Evolutionary conservation across 1,140 invertebrate genomes (phyloP), one percentile per base, ranked within the genome.

Genomic region (Zaprionus taronus): DNA sequence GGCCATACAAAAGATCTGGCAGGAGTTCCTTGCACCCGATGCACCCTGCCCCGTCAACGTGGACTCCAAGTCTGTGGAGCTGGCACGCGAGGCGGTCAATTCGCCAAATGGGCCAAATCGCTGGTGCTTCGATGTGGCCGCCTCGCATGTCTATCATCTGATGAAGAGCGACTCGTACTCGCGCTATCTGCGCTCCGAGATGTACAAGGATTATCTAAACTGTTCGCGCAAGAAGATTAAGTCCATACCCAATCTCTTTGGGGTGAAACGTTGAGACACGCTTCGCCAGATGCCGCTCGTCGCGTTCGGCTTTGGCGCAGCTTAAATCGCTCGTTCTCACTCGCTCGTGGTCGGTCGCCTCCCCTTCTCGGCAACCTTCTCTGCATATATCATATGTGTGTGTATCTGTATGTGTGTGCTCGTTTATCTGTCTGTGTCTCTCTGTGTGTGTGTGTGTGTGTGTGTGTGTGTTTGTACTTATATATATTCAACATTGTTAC

Each of bases 91-190:
- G 67, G 92, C 92, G 3, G 91, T 93, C 14, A 92, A 86, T 55
- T 91, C 91, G 5, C 80, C 92, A 6, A 91, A 79, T 28, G 92
- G 95, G 58, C 95, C 96, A 12, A 97, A 98, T 94, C 95, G 98
- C 85, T 99, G 98, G 96, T 98, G 97, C 79, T 99, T 99, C 93
- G 99, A 99, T 92, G 97, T 98, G 92, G 99, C 99, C 56, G 92
- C 92, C 97, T 98, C 98, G 9, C 99, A 99, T 93, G 98, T 99
- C 31, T 99, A 99, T 94, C 98, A 99, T 92, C 94, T 99, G 69
- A 99, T 99, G 99, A 99, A 99, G 92, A 99, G 97, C 84, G 99
- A 99, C 93, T 99, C 97, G 84, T 99, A 99, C 92, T 98, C 98
- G 47, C 95, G 99, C 76, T 99, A 99, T 93, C 94, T 99, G 64